Percentiles rank a stretch among this genome's conserved stretches.
phyloP scores from a whole-genome alignment of 2,113 vertebrate genomes.

The Galbula dea region DNA sequence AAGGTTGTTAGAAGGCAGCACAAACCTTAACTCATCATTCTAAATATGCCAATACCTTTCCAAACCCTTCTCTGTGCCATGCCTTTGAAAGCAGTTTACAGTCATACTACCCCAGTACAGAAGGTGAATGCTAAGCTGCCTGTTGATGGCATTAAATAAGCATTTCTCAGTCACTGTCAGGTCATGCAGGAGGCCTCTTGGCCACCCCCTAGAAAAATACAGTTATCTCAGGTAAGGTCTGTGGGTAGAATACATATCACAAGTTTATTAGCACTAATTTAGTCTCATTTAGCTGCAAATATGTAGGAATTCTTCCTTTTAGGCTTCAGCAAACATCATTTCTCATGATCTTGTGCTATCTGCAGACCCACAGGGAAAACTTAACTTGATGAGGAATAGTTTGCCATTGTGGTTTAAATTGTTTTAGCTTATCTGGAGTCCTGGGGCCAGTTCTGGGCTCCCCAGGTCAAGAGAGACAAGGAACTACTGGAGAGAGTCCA shows the following conservation, averaged over 20 bases:
- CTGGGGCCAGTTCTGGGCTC: no score
- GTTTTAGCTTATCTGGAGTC: no score
- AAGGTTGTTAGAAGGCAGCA: neutral
- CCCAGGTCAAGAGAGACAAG: no score
- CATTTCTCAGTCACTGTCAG: neutral
- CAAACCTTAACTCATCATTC: neutral
- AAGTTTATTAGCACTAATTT: neutral
- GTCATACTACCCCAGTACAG: neutral
- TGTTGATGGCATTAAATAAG: neutral
- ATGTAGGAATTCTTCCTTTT: neutral
- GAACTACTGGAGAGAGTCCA: no score
- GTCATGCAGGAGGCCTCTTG: neutral
- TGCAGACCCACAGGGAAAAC: neutral
- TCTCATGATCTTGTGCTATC: neutral
- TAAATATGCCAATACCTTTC: neutral
- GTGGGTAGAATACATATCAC: neutral
- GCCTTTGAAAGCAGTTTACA: neutral
- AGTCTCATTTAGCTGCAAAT: neutral
- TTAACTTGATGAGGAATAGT: neutral
- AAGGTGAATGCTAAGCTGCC: neutral
- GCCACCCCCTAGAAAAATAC: neutral
- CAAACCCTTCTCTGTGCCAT: neutral
- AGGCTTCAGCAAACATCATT: neutral
- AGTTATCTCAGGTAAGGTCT: neutral
- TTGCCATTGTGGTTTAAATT: neutral